These are phyloP conservation scores for Neomonachus schauinslandi DNA, from an alignment of 2,113 vertebrate species.

Conservation along the genomic window DNA sequence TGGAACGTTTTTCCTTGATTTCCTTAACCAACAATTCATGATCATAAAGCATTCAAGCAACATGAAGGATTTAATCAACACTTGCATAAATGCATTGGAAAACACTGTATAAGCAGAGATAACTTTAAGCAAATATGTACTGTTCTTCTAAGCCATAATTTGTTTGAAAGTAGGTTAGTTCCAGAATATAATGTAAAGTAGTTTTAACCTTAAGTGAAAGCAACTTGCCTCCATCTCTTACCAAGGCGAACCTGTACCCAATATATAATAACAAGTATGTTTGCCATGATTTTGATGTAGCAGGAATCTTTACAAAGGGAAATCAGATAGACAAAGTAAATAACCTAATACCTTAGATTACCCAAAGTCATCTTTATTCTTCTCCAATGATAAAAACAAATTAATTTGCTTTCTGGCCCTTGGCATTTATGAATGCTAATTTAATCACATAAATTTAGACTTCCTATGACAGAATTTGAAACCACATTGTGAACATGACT, in stretches of 20 bases:
- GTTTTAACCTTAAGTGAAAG: slow-evolving; percentile 56
- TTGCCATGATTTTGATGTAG: neutral
- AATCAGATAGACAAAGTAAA: slow-evolving; percentile 50
- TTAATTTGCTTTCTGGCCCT: slow-evolving; percentile 72
- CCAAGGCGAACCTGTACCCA: neutral
- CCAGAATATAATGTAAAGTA: neutral
- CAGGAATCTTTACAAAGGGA: slow-evolving; percentile 10
- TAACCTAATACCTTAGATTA: slow-evolving; percentile 43
- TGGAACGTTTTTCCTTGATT: slow-evolving; percentile 34
- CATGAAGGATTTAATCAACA: slow-evolving; percentile 65
- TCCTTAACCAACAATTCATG: slow-evolving; percentile 52
- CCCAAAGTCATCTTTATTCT: slow-evolving; percentile 54
- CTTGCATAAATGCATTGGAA: slow-evolving; percentile 42
- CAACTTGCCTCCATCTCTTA: neutral
- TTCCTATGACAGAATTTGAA: slow-evolving; percentile 74
- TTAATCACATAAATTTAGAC: slow-evolving; percentile 72
- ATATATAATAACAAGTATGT: neutral
- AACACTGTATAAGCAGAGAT: slow-evolving; percentile 51
- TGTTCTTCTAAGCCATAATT: slow-evolving; percentile 56
- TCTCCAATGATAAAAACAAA: slow-evolving; percentile 59
- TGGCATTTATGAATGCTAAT: slow-evolving; percentile 75
- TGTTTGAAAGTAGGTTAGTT: slow-evolving; percentile 59
- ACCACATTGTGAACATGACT: slow-evolving; percentile 74
- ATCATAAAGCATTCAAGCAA: slow-evolving; percentile 56
- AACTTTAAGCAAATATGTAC: slow-evolving; percentile 64